phyloP scores from a whole-genome alignment of 2,888 invertebrate genomes.

The Agrochola lota region DNA sequence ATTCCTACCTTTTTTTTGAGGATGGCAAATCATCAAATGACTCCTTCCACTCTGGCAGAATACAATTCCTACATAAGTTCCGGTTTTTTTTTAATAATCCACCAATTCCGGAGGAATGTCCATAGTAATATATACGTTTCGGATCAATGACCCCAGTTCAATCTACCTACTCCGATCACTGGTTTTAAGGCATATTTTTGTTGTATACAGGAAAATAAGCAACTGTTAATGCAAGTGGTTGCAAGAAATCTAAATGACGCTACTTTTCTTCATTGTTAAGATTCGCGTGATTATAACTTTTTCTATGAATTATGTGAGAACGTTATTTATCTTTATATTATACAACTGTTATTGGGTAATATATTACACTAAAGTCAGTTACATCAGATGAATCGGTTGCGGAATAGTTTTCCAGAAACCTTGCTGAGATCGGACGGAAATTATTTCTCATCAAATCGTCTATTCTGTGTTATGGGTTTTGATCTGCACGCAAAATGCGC shows the following conservation, averaged over 20 bases:
- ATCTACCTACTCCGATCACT: too few relatives aligned
- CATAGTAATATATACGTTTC: too few relatives aligned
- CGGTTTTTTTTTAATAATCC: too few relatives aligned
- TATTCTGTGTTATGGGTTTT: background rate
- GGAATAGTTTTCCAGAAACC: constrained; percentile 1
- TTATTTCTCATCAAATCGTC: background rate
- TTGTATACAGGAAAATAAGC: background rate
- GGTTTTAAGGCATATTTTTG: too few relatives aligned
- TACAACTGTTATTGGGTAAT: constrained; percentile 17
- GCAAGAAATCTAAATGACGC: background rate
- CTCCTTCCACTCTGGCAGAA: too few relatives aligned
- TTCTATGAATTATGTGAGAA: constrained; percentile 6
- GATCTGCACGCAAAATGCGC: too few relatives aligned
- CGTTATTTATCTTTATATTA: constrained; percentile 13
- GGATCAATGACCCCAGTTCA: too few relatives aligned
- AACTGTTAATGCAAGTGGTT: background rate
- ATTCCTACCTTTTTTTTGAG: too few relatives aligned
- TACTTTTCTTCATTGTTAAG: constrained; percentile 3
- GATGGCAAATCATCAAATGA: too few relatives aligned
- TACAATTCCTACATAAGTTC: too few relatives aligned
- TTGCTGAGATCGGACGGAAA: background rate
- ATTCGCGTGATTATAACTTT: constrained; percentile 14
- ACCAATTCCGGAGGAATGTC: too few relatives aligned
- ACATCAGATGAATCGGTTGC: constrained; percentile 2
- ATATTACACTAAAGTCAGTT: background rate